Percentiles rank a stretch among this genome's conserved stretches.
phyloP scores from a whole-genome alignment of 92 coral and sea anemone genomes.

The Blastomussa wellsi region DNA sequence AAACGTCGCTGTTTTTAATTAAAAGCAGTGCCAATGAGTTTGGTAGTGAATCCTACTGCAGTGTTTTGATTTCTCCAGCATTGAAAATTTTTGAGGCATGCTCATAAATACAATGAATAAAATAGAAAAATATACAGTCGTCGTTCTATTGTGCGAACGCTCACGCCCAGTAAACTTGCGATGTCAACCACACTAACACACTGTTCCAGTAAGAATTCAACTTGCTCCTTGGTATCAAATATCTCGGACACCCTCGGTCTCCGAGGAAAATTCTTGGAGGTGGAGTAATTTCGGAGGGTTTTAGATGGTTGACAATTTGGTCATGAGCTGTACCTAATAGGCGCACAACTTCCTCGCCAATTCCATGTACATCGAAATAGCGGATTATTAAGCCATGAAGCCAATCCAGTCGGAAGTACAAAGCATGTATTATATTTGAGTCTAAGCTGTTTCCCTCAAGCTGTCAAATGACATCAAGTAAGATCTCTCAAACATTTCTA shows the following conservation, averaged over 20 bases:
- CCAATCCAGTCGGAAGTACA: too few species aligned
- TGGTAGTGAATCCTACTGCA: too few species aligned
- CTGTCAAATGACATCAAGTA: too few species aligned
- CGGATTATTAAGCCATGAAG: neutral
- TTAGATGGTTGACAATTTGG: constrained; percentile 4
- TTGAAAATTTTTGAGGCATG: too few species aligned
- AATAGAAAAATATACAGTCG: too few species aligned
- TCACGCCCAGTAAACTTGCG: constrained; percentile 24
- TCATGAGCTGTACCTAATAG: constrained; percentile 13
- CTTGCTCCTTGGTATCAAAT: constrained; percentile 30
- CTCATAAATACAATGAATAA: too few species aligned
- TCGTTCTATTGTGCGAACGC: constrained; percentile 43
- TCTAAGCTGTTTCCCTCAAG: too few species aligned
- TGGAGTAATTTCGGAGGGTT: neutral
- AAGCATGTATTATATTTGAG: too few species aligned
- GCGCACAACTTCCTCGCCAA: neutral
- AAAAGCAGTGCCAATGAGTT: too few species aligned
- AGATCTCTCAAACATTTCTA: too few species aligned
- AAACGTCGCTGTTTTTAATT: too few species aligned
- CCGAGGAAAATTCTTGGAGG: constrained; percentile 9
- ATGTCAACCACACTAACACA: constrained; percentile 29
- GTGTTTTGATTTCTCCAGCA: too few species aligned
- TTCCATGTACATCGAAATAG: neutral
- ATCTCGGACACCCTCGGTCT: constrained; percentile 39
- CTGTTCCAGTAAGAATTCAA: constrained; percentile 29